Percentiles rank a stretch among this genome's conserved stretches.
These are phyloP conservation scores for Myiothlypis chrysogaster DNA, from an alignment of 2,797 vertebrate species.

Conservation along the genomic window DNA sequence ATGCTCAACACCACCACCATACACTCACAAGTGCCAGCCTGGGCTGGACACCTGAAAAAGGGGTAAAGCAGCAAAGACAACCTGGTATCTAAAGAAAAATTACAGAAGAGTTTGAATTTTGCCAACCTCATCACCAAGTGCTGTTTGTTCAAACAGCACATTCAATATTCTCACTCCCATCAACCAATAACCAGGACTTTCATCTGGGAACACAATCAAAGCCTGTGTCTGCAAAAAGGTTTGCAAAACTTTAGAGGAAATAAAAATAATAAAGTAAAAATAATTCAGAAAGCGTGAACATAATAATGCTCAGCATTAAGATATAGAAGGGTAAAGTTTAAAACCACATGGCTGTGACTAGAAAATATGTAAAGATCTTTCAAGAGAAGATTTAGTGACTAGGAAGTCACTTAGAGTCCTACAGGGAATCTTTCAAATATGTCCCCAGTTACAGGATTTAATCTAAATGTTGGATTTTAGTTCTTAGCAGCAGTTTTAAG, in stretches of 20 bases:
- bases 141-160: background rate
- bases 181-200: background rate
- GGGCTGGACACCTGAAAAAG: background rate
- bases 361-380: background rate
- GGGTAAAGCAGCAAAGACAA: background rate
- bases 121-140: background rate
- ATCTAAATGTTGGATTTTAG: background rate
- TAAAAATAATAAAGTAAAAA: background rate
- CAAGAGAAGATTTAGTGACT: background rate
- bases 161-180: background rate
- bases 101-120: background rate
- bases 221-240: background rate
- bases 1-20: background rate
- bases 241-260: background rate
- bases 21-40: fast-evolving
- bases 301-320: background rate
- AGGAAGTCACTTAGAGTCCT: background rate
- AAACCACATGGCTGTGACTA: background rate
- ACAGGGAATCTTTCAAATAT: background rate
- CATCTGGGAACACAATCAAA: background rate
- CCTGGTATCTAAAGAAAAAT: background rate
- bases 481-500: background rate
- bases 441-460: background rate
- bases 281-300: background rate
- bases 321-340: background rate